Base-by-base conservation (phyloP, 2,113 vertebrate species). In the Balaenoptera acutorostrata region DNA sequence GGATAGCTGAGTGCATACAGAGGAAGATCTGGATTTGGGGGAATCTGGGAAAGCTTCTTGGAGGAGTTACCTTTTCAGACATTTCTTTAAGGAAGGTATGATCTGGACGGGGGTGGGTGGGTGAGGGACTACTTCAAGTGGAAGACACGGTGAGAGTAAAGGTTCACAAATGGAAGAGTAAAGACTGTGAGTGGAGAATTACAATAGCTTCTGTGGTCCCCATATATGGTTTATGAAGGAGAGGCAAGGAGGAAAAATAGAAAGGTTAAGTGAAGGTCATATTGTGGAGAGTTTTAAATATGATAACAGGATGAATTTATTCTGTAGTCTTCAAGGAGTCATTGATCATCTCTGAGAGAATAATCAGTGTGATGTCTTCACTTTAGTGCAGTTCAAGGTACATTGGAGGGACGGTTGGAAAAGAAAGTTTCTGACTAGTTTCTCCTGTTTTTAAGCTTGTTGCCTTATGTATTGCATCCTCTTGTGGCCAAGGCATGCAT, bases 401-500 rank as follows among this genome's bases (percentile, higher is more conserved):
- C 6, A 1, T 20, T 49, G 3, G 27, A 41, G 92, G 46, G 21
- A 49, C 9, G 1, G 0, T 23, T 88, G 71, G 66, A 41, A 74
- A 69, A 25, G 31, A 21, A 74, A 66, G 44, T 69, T 74, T 84
- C 81, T 96, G 39, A 84, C 81, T 15, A 33, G 11, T 9, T 93
- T 93, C 71, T 96, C 88, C 20, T 82, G 39, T 97, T 97, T 98
- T 97, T 13, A 97, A 99, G 99, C 98, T 98, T 99, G 98, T 98
- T 99, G 96, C 99, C 99, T 5, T 99, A 99, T 88, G 90, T 97
- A 1, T 98, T 98, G 57, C 99, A 99, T 98, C 99, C 99, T 59
- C 96, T 99, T 71, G 98, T 99, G 95, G 99, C 99, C 88, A 99
- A 99, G 97, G 99, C 99, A 49, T 99, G 99, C 98, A 99, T 99